These are phyloP conservation scores for Frankliniella intonsa DNA, from an alignment of 2,888 invertebrate genomes.

Conservation along the genomic window DNA sequence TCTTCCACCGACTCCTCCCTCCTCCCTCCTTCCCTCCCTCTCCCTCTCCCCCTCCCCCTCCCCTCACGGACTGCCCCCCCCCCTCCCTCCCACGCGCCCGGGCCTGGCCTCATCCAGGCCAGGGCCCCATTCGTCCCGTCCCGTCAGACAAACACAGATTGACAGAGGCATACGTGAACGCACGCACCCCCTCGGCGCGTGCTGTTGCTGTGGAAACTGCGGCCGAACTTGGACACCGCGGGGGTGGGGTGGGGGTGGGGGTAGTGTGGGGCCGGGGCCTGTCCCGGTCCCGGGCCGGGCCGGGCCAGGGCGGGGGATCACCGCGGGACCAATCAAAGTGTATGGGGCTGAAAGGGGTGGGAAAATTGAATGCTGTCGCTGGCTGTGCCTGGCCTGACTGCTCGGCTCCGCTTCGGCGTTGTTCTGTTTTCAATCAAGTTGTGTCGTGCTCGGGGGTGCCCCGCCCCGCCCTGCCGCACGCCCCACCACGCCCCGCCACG, in stretches of 20 bases:
- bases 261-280: background rate
- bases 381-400: no score
- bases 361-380: slow-evolving; percentile 4
- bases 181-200: background rate
- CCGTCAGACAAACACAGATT: slow-evolving; percentile 24
- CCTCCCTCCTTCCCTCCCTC: background rate
- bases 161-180: slow-evolving; percentile 24
- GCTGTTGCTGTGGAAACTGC: slow-evolving; percentile 22
- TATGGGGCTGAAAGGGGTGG: slow-evolving; percentile 11
- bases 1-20: background rate
- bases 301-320: background rate
- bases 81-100: background rate
- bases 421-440: background rate
- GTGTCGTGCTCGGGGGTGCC: background rate
- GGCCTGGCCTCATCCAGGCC: background rate
- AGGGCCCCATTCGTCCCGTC: background rate
- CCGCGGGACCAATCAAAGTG: slow-evolving; percentile 19
- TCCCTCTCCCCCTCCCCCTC: background rate
- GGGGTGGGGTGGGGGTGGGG: background rate
- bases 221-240: background rate
- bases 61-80: background rate
- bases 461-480: no score
- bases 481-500: no score
- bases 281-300: background rate
- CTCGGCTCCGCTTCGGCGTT: background rate